phyloP scores from a whole-genome alignment of 2,113 vertebrate genomes.

The Brachyistius frenatus region DNA sequence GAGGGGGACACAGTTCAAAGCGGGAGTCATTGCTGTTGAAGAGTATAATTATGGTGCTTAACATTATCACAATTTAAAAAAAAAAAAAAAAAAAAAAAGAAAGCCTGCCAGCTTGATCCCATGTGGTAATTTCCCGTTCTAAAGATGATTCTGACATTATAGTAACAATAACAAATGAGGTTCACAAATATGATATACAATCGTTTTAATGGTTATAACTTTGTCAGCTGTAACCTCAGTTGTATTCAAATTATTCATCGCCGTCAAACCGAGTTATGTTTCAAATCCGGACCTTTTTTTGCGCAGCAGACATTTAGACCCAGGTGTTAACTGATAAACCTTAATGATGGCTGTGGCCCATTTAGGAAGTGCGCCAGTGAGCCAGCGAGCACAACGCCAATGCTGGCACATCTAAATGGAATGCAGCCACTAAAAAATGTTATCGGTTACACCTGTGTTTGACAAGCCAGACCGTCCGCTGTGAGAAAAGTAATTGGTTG shows the following conservation, averaged over 20 bases:
- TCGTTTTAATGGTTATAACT: no score
- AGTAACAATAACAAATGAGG: background rate
- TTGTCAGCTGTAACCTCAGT: no score
- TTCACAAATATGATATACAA: no score
- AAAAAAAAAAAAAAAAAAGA: slow-evolving; percentile 20
- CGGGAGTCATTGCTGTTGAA: slow-evolving; percentile 55
- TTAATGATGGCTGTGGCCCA: slow-evolving; percentile 14
- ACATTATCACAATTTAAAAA: slow-evolving; percentile 47
- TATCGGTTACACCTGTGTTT: background rate
- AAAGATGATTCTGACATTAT: slow-evolving; percentile 13
- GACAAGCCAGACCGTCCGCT: background rate
- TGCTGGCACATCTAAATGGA: background rate
- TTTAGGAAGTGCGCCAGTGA: slow-evolving; percentile 14
- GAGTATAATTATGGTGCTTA: slow-evolving; percentile 68
- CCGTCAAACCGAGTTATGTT: background rate
- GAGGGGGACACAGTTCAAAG: slow-evolving; percentile 62
- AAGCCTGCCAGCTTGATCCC: slow-evolving; percentile 28
- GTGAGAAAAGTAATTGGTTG: background rate
- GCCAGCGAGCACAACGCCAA: background rate
- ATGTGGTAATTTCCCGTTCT: slow-evolving; percentile 26
- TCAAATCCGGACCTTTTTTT: background rate
- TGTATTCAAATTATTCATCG: background rate
- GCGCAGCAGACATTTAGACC: background rate
- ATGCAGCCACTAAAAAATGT: no score
- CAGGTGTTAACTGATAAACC: slow-evolving; percentile 5